phyloP scores from a whole-genome alignment of 2,888 invertebrate genomes.

The Frankliniella intonsa region DNA sequence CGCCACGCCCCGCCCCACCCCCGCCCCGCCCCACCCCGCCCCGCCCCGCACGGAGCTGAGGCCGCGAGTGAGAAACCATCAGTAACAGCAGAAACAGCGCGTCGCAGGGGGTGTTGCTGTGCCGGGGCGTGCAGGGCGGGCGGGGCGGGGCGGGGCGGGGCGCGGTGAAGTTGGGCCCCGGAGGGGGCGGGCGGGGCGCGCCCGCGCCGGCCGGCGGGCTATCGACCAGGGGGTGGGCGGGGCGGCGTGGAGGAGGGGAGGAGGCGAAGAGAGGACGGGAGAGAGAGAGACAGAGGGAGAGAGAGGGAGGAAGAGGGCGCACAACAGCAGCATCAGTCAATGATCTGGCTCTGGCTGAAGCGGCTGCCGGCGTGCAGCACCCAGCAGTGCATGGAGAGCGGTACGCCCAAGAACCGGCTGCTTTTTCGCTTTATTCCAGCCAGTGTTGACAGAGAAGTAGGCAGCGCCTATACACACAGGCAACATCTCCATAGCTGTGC shows the following conservation, averaged over 20 bases:
- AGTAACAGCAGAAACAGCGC: slow-evolving; percentile 14
- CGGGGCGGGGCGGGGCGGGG: neutral
- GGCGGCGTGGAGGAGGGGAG: neutral
- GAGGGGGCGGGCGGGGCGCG: neutral
- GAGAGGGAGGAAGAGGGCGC: neutral
- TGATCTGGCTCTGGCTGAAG: too few species aligned
- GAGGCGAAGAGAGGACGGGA: neutral
- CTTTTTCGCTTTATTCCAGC: too few species aligned
- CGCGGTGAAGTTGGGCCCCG: neutral
- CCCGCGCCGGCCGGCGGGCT: neutral
- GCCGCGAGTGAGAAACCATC: slow-evolving; percentile 24
- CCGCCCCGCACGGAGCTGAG: neutral
- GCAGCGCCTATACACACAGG: too few species aligned
- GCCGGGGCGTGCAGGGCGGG: neutral
- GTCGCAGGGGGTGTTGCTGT: neutral
- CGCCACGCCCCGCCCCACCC: neutral
- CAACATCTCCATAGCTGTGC: too few species aligned
- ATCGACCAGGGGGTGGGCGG: slow-evolving; percentile 19
- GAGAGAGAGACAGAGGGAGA: neutral
- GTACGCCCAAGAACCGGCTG: too few species aligned
- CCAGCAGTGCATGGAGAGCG: too few species aligned
- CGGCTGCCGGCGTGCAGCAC: too few species aligned
- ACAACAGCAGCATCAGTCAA: neutral
- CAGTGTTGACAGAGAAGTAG: too few species aligned
- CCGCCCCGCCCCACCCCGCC: neutral